phyloP scores from a whole-genome alignment of 2,797 vertebrate species.

The Tiaroga cobitis region DNA sequence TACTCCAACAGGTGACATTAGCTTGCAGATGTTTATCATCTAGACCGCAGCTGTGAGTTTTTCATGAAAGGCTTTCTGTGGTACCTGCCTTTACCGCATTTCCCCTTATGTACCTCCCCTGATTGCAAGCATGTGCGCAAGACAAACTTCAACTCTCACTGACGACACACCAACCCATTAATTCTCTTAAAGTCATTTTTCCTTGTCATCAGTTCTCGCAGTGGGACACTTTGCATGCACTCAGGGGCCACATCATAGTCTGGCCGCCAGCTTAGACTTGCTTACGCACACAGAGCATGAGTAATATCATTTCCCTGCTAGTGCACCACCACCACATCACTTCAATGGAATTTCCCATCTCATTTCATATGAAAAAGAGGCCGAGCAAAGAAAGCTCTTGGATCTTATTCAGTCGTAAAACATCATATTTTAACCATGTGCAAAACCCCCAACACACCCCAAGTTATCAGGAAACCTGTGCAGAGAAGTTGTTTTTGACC shows the following conservation, averaged over 20 bases:
- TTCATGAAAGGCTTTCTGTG: constrained; percentile 27
- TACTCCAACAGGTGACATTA: not conserved
- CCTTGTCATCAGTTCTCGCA: constrained; percentile 36
- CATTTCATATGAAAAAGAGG: constrained; percentile 56
- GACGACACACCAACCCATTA: constrained; percentile 17
- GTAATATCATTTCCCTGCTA: constrained; percentile 60
- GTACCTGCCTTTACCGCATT: constrained; percentile 21
- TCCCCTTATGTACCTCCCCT: constrained; percentile 4
- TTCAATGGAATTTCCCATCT: constrained; percentile 68
- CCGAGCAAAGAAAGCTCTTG: constrained; percentile 26
- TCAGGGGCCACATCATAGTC: constrained; percentile 45
- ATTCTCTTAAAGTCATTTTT: constrained; percentile 54
- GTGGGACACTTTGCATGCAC: constrained; percentile 45
- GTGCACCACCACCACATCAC: constrained; percentile 63
- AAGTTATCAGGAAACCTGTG: constrained; percentile 29
- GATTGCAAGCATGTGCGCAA: constrained; percentile 34
- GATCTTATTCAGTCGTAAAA: constrained; percentile 11
- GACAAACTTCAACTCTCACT: constrained; percentile 14
- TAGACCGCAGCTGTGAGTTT: constrained; percentile 25
- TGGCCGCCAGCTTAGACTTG: constrained; percentile 47
- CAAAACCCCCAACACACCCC: not conserved
- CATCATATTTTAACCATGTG: not conserved
- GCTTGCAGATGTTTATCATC: constrained; percentile 21
- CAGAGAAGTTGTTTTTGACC: not conserved
- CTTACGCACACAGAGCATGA: constrained; percentile 57